Conservation (phyloP, 2,888 invertebrate genomes). For the Conistra vaccinii region DNA sequence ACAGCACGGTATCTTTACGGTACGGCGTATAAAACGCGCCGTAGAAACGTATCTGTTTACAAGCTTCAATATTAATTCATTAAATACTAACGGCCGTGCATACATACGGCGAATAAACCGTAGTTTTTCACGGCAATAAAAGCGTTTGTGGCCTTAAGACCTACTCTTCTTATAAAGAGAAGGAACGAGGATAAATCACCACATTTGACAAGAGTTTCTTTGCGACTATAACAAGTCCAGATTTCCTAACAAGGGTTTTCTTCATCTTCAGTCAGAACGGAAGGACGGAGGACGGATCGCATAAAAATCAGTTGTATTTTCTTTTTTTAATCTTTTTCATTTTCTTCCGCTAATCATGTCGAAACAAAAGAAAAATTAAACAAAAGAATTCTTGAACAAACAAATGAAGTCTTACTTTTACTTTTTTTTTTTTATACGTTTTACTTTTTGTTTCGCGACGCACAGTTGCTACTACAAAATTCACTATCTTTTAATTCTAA, state of each 20-base stretch:
- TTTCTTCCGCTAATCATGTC: not conserved
- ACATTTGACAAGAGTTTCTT: not conserved
- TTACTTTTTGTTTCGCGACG: not conserved
- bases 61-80: too few species aligned
- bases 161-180: not conserved
- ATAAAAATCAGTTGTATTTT: not conserved
- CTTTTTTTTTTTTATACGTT: too few species aligned
- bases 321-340: not conserved
- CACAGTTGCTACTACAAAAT: constrained; percentile 32
- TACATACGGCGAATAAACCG: too few species aligned
- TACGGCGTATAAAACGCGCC: too few species aligned
- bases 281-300: not conserved
- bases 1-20: too few species aligned
- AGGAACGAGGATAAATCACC: not conserved
- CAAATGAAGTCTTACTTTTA: constrained; percentile 29
- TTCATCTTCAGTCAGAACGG: not conserved
- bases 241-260: not conserved
- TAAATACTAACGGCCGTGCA: too few species aligned
- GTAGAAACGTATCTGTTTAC: too few species aligned
- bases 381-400: constrained; percentile 10
- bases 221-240: not conserved
- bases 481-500: constrained; percentile 56
- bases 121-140: too few species aligned
- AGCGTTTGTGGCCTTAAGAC: too few species aligned
- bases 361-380: constrained; percentile 16